These are phyloP conservation scores for Luperina nickerlii DNA, from an alignment of 2,888 invertebrate genomes.

Conservation along the genomic window DNA sequence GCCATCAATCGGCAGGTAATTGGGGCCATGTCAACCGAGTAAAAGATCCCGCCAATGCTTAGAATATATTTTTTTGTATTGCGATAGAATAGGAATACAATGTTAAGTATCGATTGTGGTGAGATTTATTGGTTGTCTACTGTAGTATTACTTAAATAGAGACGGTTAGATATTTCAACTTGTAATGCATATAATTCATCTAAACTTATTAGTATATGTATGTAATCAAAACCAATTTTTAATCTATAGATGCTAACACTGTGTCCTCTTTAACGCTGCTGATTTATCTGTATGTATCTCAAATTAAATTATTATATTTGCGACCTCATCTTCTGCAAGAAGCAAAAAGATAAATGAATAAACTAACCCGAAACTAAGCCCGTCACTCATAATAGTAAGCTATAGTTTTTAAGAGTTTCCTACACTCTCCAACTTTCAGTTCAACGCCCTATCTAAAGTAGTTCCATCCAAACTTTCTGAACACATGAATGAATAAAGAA, in stretches of 20 bases:
- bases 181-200: not conserved
- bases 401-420: slow-evolving; percentile 58
- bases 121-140: slow-evolving; percentile 2
- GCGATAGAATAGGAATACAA: slow-evolving; percentile 35
- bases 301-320: not conserved
- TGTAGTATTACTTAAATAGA: not conserved
- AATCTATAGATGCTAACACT: not conserved
- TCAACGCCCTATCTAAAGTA: slow-evolving; percentile 49
- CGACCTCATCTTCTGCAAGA: slow-evolving; percentile 2
- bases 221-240: not conserved
- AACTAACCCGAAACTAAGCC: slow-evolving; percentile 38
- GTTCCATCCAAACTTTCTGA: slow-evolving; percentile 56
- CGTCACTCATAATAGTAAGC: slow-evolving; percentile 56
- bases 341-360: slow-evolving; percentile 53
- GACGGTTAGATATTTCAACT: not conserved
- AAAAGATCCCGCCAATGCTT: slow-evolving; percentile 77
- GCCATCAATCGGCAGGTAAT: slow-evolving; percentile 87
- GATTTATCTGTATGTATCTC: not conserved
- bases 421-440: slow-evolving; percentile 43
- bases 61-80: slow-evolving; percentile 57
- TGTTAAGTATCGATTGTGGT: slow-evolving; percentile 28
- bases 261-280: not conserved
- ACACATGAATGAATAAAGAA: slow-evolving; percentile 61
- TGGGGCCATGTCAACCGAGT: slow-evolving; percentile 83
- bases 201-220: not conserved